These are phyloP conservation scores for Synanthedon vespiformis DNA, from an alignment of 2,888 invertebrate genomes.

Conservation along the genomic window DNA sequence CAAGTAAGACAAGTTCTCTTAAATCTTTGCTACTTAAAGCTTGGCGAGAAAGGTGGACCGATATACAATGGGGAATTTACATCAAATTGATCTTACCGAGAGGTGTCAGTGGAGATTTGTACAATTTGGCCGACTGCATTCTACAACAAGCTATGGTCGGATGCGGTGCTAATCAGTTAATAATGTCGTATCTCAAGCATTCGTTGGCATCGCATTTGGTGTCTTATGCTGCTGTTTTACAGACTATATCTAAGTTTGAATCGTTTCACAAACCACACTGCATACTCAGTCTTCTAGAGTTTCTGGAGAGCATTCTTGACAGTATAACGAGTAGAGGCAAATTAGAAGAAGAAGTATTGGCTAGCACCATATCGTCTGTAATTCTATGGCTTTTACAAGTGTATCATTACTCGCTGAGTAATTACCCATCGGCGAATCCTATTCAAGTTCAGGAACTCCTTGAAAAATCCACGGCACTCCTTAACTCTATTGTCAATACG, in stretches of 20 bases:
- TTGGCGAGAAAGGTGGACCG: conserved; percentile 96
- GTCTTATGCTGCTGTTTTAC: conserved; percentile 90
- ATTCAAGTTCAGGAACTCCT: conserved; percentile 73
- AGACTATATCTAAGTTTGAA: conserved; percentile 89
- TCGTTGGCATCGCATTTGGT: conserved; percentile 91
- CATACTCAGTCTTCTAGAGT: conserved; percentile 85
- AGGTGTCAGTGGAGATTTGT: conserved; percentile 94
- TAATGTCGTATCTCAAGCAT: conserved; percentile 92
- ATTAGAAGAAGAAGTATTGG: conserved; percentile 88
- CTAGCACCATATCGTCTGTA: conserved; percentile 84
- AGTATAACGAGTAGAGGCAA: conserved; percentile 80
- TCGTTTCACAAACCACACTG: conserved; percentile 90
- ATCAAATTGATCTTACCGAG: conserved; percentile 91
- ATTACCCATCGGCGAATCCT: conserved; percentile 54
- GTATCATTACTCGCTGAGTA: conserved; percentile 65
- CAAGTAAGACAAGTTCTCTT: conserved; percentile 84
- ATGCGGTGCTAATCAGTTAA: conserved; percentile 90
- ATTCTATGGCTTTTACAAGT: conserved; percentile 86
- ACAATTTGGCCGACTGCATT: conserved; percentile 92
- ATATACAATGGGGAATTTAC: conserved; percentile 95
- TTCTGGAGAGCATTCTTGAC: conserved; percentile 78
- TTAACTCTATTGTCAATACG: conserved; percentile 76
- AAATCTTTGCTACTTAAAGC: conserved; percentile 86
- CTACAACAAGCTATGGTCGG: conserved; percentile 94
- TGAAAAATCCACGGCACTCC: conserved; percentile 76